These are phyloP conservation scores for Pardosa pseudoannulata DNA, from an alignment of 2,888 invertebrate species.

Conservation along the genomic window DNA sequence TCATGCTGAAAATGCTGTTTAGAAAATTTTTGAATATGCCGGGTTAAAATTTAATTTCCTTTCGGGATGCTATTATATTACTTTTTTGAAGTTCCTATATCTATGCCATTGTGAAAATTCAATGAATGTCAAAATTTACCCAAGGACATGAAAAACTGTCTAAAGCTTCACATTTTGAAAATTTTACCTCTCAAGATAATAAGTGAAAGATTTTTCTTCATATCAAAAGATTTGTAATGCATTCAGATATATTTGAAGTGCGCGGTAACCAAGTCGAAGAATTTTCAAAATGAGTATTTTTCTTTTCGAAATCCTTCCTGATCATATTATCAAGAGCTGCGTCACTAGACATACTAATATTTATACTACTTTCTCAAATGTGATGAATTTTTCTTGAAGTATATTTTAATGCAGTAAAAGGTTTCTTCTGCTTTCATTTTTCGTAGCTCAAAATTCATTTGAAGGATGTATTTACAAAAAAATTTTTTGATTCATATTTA, in stretches of 20 bases:
- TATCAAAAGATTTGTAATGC: slow-evolving; percentile 15
- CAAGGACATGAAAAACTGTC: not conserved
- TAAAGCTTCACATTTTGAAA: not conserved
- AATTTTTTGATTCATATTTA: not conserved
- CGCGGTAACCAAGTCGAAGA: slow-evolving; percentile 15
- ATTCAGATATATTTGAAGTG: slow-evolving; percentile 21
- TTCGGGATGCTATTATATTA: too few species aligned
- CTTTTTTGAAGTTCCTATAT: too few species aligned
- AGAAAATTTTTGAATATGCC: too few species aligned
- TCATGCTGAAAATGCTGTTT: too few species aligned
- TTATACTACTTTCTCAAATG: slow-evolving; percentile 32
- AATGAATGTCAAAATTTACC: not conserved
- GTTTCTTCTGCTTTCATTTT: not conserved
- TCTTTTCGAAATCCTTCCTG: slow-evolving; percentile 18
- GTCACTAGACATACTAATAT: slow-evolving; percentile 35
- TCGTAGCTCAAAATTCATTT: not conserved
- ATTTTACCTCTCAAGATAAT: slow-evolving; percentile 10
- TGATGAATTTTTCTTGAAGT: slow-evolving; percentile 23
- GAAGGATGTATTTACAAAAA: not conserved
- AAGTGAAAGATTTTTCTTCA: slow-evolving; percentile 19
- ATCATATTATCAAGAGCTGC: slow-evolving; percentile 2
- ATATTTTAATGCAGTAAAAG: slow-evolving; percentile 10
- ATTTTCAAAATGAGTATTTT: slow-evolving; percentile 6
- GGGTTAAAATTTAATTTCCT: too few species aligned
- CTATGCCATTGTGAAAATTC: too few species aligned